Evolutionary conservation across 2,888 invertebrate genomes (phyloP), one percentile per base, ranked within the genome.

Genomic region (Melipona bicolor): DNA sequence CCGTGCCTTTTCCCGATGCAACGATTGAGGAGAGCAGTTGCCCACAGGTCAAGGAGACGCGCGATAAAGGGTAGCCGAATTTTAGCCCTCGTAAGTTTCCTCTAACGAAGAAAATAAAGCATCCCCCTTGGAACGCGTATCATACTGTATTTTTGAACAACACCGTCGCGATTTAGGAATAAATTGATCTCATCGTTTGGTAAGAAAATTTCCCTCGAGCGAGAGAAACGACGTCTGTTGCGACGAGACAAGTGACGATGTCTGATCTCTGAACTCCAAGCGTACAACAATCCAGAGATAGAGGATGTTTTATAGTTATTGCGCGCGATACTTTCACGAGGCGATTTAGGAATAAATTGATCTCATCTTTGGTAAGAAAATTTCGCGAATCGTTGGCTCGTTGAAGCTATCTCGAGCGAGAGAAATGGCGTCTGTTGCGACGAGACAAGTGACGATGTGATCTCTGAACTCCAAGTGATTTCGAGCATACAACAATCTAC

Each of bases 1-100:
- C 21, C 72, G 32, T n/a, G 70, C 49, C 52, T 49, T 73, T 50
- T 9, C 15, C 56, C 43, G 67, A 5, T 17, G 36, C 74, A 82
- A 67, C 71, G 71, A 50, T 21, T 54, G 52, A 62, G 52, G 61
- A 59, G 72, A 65, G 77, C 64, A 72, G 77, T 68, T 73, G 73
- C 76, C 76, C 59, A 70, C 64, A 43, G 83, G 81, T 83, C 82
- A 83, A 81, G 76, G 73, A 81, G 81, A 73, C 65, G 59, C 64
- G 17, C 54, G 54, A 77, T 73, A 83, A 81, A 76, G 73, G 65
- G 6, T 19, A 13, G 68, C 6, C 27, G 68, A 64, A 73, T 50
- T 81, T 81, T 13, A 54, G 13, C 24, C n/a, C 21, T 49, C 43
- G 62, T 17, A 13, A 43, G 43, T 17, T 27, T 27, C 61, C 56